phyloP scores from a whole-genome alignment of 2,113 vertebrate species.

The Corvus moneduloides region DNA sequence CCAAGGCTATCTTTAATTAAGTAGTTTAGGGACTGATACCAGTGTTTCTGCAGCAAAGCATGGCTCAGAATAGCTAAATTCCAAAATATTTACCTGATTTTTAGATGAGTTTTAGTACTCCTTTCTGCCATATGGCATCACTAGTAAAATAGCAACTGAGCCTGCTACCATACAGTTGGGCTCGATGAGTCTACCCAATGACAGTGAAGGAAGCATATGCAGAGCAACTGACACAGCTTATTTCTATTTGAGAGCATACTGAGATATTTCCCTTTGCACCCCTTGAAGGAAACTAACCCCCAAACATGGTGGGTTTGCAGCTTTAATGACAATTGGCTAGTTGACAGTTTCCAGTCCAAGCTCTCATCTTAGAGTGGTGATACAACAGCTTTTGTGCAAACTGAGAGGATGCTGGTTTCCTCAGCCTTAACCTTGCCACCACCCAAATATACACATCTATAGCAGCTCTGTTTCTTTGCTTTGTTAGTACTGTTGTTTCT shows the following conservation, averaged over 20 bases:
- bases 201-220: not conserved
- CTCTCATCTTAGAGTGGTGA: not conserved
- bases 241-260: not conserved
- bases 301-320: not conserved
- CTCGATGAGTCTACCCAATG: not conserved
- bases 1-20: not conserved
- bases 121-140: not conserved
- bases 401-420: not conserved
- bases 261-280: not conserved
- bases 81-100: not conserved
- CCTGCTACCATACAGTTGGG: not conserved
- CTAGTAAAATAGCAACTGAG: not conserved
- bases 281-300: not conserved
- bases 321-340: not conserved
- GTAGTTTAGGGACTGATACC: not conserved
- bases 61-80: not conserved
- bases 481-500: not conserved
- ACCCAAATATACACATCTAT: not conserved
- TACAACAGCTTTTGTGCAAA: not conserved
- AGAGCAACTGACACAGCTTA: not conserved
- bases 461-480: not conserved
- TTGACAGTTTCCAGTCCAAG: not conserved
- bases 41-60: not conserved
- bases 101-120: not conserved
- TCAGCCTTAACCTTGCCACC: not conserved